phyloP scores from a whole-genome alignment of 2,888 invertebrate species.

The Xylophagus ater region DNA sequence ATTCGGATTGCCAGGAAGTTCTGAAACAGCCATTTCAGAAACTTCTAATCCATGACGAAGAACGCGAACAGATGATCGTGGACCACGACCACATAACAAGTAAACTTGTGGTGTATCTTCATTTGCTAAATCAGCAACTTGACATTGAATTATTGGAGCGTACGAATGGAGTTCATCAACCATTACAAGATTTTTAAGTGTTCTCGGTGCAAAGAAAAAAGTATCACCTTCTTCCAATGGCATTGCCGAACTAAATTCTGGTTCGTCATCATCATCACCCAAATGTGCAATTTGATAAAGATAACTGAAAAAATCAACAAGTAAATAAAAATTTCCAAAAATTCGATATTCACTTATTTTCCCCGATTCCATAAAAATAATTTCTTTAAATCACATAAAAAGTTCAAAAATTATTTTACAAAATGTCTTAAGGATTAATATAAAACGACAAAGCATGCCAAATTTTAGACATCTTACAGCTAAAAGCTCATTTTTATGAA shows the following conservation, averaged over 20 bases:
- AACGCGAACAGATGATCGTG: slow-evolving; percentile 85
- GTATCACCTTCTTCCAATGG: slow-evolving; percentile 97
- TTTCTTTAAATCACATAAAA: too few relatives aligned
- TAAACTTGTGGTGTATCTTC: slow-evolving; percentile 99
- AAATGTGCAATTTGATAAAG: slow-evolving; percentile 98
- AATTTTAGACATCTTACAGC: too few relatives aligned
- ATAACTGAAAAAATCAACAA: slow-evolving; percentile 51
- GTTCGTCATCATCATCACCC: slow-evolving; percentile 98
- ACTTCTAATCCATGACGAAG: slow-evolving; percentile 96
- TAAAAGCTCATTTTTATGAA: too few relatives aligned
- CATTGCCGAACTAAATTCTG: slow-evolving; percentile 97
- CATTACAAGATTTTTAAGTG: slow-evolving; percentile 84
- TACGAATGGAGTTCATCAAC: slow-evolving; percentile 96
- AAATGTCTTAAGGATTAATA: too few relatives aligned
- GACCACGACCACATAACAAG: slow-evolving; percentile 90
- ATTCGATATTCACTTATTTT: slow-evolving; percentile 27
- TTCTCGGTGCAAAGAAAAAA: slow-evolving; percentile 94
- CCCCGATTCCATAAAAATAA: too few relatives aligned
- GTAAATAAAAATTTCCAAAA: not conserved
- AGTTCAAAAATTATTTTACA: too few relatives aligned
- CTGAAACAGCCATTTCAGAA: slow-evolving; percentile 99
- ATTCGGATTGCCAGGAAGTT: slow-evolving; percentile 98
- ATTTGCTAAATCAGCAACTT: slow-evolving; percentile 90
- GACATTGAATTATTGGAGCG: slow-evolving; percentile 74
- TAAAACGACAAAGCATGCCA: too few relatives aligned